Conservation (phyloP, 2,888 invertebrate genomes). For the Plagodis pulveraria region DNA sequence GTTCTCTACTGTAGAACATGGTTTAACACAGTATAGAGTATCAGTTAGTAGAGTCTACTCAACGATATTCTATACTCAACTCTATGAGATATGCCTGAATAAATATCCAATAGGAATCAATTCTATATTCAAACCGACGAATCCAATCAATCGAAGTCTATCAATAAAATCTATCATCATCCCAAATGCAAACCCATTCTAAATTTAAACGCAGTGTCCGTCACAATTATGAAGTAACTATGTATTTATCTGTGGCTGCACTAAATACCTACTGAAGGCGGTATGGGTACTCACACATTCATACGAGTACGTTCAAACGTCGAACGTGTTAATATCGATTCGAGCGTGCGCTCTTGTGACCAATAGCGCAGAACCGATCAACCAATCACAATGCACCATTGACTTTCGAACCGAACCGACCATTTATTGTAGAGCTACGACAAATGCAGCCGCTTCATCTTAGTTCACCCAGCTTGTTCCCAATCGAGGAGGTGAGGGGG, state of each 20-base stretch:
- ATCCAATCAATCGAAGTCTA: constrained; percentile 21
- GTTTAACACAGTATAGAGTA: no score
- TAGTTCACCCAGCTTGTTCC: constrained; percentile 3
- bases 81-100: neutral
- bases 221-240: neutral
- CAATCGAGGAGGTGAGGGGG: constrained; percentile 43
- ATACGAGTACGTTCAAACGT: constrained; percentile 45
- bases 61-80: neutral
- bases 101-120: constrained; percentile 15
- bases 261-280: constrained; percentile 74
- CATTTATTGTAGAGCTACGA: constrained; percentile 46
- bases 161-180: constrained; percentile 18
- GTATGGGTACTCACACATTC: constrained; percentile 52
- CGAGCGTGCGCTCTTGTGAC: constrained; percentile 67
- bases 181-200: constrained; percentile 36
- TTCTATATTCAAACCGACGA: constrained; percentile 15
- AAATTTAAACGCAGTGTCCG: constrained; percentile 42
- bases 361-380: constrained; percentile 86
- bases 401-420: constrained; percentile 63
- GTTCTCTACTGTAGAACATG: no score
- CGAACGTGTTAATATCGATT: constrained; percentile 33
- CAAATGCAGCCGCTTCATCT: constrained; percentile 25
- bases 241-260: neutral
- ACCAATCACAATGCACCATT: constrained; percentile 68
- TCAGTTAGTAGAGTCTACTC: no score